phyloP scores from a whole-genome alignment of 1,140 invertebrate genomes.

The Tenebrio molitor region DNA sequence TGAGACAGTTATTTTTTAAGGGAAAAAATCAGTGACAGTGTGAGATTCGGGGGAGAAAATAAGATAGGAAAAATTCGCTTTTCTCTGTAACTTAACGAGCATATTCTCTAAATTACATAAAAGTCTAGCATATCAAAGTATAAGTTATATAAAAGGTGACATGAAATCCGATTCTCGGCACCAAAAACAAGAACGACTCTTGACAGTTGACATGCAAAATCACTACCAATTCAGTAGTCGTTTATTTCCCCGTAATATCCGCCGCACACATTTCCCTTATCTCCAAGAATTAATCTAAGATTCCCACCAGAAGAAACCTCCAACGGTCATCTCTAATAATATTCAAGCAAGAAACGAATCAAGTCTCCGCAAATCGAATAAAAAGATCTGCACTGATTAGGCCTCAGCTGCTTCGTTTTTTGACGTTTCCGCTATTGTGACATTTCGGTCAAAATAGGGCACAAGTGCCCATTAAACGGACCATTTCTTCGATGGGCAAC shows the following conservation, averaged over 20 bases:
- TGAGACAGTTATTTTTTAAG: constrained; percentile 21
- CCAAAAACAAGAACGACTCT: constrained; percentile 42
- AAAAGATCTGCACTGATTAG: constrained; percentile 22
- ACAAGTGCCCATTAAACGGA: constrained; percentile 39
- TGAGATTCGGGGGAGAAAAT: constrained; percentile 20
- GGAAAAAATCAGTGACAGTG: constrained; percentile 5
- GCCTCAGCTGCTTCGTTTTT: constrained; percentile 18
- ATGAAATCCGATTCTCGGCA: constrained; percentile 48
- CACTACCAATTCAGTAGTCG: constrained; percentile 47
- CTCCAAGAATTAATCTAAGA: constrained; percentile 7
- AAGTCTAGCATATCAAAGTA: constrained; percentile 53
- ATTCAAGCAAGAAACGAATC: neutral
- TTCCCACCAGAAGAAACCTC: neutral
- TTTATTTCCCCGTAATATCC: too few relatives aligned
- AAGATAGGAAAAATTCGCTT: constrained; percentile 33
- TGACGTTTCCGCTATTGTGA: constrained; percentile 42
- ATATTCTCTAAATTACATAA: constrained; percentile 51
- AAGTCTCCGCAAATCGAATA: neutral
- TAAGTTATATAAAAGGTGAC: constrained; percentile 50
- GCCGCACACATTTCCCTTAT: constrained; percentile 2
- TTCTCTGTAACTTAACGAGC: constrained; percentile 45
- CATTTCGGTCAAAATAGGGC: constrained; percentile 42
- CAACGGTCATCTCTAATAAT: constrained; percentile 26
- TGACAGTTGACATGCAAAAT: constrained; percentile 53
- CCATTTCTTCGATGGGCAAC: constrained; percentile 21